phyloP scores from a whole-genome alignment of 2,888 invertebrate species.

The Arrhopalites spinosus region DNA sequence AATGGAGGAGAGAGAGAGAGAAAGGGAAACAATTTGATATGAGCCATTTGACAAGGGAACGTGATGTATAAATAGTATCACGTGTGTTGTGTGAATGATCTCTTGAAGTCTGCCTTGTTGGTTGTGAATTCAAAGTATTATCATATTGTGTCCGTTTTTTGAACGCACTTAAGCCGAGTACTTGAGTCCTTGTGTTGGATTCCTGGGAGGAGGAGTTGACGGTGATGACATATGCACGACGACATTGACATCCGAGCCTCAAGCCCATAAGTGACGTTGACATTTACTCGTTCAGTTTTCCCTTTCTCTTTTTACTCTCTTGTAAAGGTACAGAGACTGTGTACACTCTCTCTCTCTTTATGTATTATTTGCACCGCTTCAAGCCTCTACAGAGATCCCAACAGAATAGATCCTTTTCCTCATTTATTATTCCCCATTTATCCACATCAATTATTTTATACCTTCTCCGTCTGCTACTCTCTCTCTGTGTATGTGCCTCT shows the following conservation, averaged over 20 bases:
- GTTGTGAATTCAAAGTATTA: not conserved
- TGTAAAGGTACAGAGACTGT: not conserved
- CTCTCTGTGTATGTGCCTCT: not conserved
- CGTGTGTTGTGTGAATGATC: conserved; percentile 20
- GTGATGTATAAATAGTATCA: not conserved
- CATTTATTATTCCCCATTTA: conserved; percentile 24
- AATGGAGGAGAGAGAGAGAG: not conserved
- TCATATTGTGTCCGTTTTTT: conserved; percentile 4
- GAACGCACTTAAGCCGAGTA: conserved; percentile 4
- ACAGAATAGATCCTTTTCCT: not conserved
- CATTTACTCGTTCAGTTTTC: not conserved
- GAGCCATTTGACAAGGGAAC: conserved; percentile 4
- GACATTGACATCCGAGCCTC: conserved; percentile 17
- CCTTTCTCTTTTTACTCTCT: not conserved
- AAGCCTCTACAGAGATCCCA: not conserved
- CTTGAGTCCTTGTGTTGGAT: not conserved
- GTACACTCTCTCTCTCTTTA: not conserved
- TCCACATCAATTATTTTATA: conserved; percentile 21
- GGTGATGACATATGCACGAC: not conserved
- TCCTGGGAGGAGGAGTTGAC: not conserved
- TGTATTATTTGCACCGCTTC: not conserved
- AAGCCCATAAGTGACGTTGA: conserved; percentile 14
- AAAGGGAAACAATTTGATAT: not conserved
- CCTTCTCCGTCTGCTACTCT: not conserved
- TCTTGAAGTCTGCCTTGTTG: conserved; percentile 7